Percentiles rank a stretch among this genome's conserved stretches.
Conservation (phyloP, 2,888 invertebrate genomes). For the Stratiomys singularior region DNA sequence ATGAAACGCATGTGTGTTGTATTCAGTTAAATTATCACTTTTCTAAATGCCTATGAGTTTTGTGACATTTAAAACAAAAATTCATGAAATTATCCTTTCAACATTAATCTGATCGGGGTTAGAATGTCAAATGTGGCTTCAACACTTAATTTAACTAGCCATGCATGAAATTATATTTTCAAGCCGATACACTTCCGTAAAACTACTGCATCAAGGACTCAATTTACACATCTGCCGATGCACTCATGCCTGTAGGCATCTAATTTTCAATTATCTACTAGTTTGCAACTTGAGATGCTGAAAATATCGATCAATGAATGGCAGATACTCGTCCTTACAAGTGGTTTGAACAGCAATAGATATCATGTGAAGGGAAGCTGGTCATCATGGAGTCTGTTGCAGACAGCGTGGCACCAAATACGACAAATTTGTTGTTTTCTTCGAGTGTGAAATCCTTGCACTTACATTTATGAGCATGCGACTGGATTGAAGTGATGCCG, state of each 20-base stretch:
- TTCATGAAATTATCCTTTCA: no score
- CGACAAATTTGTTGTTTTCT: not conserved
- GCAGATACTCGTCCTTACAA: not conserved
- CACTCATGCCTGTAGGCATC: not conserved
- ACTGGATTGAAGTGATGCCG: constrained; percentile 8
- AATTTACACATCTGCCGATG: constrained; percentile 41
- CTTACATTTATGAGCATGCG: constrained; percentile 9
- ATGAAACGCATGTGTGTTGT: no score
- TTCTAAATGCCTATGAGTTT: no score
- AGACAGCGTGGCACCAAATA: constrained; percentile 55
- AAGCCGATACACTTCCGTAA: constrained; percentile 25
- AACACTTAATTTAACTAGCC: no score
- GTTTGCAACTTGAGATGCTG: constrained; percentile 17
- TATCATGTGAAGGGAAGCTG: not conserved
- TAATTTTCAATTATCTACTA: constrained; percentile 37
- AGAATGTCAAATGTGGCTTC: no score
- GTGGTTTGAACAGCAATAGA: not conserved
- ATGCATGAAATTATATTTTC: constrained; percentile 24
- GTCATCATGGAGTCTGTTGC: constrained; percentile 10
- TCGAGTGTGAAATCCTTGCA: not conserved
- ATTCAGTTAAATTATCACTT: no score
- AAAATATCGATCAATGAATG: constrained; percentile 22
- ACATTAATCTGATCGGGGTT: no score
- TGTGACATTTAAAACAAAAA: no score
- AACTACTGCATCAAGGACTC: constrained; percentile 34